phyloP scores from a whole-genome alignment of 2,888 invertebrate genomes.

The Eupithecia tripunctaria region DNA sequence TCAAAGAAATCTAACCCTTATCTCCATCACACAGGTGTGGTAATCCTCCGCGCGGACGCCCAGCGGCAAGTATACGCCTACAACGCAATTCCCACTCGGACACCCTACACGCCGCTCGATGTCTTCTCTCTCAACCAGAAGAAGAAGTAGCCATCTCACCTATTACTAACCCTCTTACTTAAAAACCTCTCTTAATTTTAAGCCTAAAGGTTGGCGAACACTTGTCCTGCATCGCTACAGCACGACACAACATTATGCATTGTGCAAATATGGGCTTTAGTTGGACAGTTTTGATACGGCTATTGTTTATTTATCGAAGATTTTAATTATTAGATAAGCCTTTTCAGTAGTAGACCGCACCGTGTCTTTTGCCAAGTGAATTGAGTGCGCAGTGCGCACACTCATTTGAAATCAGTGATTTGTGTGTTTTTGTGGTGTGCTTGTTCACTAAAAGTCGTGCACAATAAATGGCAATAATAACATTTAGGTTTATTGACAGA shows the following conservation, averaged over 20 bases:
- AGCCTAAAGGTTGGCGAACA: neutral
- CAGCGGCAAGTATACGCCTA: slow-evolving; percentile 81
- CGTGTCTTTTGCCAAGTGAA: no score
- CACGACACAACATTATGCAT: neutral
- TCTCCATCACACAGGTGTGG: slow-evolving; percentile 85
- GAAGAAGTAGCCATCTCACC: slow-evolving; percentile 61
- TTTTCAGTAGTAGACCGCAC: no score
- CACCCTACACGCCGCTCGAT: slow-evolving; percentile 79
- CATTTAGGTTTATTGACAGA: no score
- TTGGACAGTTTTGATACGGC: no score
- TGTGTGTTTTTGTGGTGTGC: no score
- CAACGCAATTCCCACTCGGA: slow-evolving; percentile 77
- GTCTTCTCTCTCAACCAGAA: slow-evolving; percentile 72
- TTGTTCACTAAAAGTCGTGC: no score
- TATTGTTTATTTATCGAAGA: no score
- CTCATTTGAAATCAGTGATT: no score
- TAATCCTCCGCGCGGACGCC: slow-evolving; percentile 92
- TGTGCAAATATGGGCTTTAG: neutral
- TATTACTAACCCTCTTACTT: neutral
- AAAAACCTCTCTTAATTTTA: neutral
- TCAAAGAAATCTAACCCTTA: slow-evolving; percentile 15
- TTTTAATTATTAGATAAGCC: no score
- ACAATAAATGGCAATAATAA: no score
- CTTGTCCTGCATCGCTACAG: neutral
- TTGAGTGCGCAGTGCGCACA: no score